phyloP scores from a whole-genome alignment of 2,888 invertebrate species.

The Nebria brevicollis region DNA sequence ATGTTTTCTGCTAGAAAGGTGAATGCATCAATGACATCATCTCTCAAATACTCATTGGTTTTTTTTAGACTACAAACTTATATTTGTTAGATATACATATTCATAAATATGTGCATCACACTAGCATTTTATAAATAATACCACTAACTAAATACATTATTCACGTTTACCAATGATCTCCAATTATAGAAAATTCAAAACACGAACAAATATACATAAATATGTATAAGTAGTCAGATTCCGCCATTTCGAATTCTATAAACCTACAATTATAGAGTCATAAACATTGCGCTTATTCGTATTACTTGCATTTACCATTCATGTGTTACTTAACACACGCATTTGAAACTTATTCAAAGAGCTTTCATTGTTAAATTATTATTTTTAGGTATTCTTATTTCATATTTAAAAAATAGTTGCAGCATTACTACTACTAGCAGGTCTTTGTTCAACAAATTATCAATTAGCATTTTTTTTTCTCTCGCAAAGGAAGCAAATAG shows the following conservation, averaged over 20 bases:
- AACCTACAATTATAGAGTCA: no score
- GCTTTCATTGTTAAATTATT: no score
- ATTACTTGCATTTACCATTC: no score
- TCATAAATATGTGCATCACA: slow-evolving; percentile 24
- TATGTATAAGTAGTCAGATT: background rate
- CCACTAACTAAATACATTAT: background rate
- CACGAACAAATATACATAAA: background rate
- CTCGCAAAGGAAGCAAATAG: background rate
- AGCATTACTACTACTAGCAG: no score
- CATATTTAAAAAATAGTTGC: no score
- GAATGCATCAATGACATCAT: slow-evolving; percentile 50
- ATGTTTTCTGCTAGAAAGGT: slow-evolving; percentile 57
- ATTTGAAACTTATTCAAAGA: no score
- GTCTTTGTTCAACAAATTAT: no score
- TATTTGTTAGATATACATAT: slow-evolving; percentile 1
- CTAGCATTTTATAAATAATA: slow-evolving; percentile 35
- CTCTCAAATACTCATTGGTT: background rate
- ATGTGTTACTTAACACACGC: no score
- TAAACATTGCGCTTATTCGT: no score
- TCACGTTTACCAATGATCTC: background rate
- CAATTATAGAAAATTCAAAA: background rate
- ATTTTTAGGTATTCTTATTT: no score
- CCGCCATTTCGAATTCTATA: background rate
- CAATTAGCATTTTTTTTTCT: no score
- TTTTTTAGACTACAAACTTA: background rate